Evolutionary conservation across 2,797 vertebrate genomes (phyloP).

Genomic region (Enteromius treurensis): DNA sequence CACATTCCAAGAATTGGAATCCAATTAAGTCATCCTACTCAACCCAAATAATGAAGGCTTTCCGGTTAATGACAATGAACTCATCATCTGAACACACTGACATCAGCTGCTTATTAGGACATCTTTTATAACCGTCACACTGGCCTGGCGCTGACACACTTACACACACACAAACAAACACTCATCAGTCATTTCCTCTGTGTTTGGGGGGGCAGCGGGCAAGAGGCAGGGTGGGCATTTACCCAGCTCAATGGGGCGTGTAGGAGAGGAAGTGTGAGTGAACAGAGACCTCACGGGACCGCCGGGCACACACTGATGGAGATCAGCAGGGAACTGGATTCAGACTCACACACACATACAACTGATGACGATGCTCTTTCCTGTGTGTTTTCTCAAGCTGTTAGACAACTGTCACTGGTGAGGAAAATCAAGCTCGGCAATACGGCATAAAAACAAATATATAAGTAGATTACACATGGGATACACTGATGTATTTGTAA

Average conservation of each 20-base stretch:
- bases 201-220: conserved; percentile 22
- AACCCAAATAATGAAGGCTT: background rate
- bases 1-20: background rate
- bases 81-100: conserved; percentile 19
- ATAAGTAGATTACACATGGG: background rate
- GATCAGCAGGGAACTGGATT: conserved; percentile 39
- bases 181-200: conserved; percentile 45
- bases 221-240: conserved; percentile 51
- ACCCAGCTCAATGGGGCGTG: conserved; percentile 53
- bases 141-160: conserved; percentile 29
- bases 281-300: conserved; percentile 29
- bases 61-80: conserved; percentile 21
- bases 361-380: conserved; percentile 17
- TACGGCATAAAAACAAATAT: background rate
- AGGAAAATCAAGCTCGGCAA: conserved; percentile 12
- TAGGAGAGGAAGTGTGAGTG: conserved; percentile 33
- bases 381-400: conserved; percentile 28
- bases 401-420: background rate
- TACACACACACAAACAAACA: conserved; percentile 52
- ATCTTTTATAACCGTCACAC: conserved; percentile 30
- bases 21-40: conserved; percentile 4
- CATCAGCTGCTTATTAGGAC: conserved; percentile 30
- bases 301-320: conserved; percentile 26
- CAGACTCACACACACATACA: conserved; percentile 11
- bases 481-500: background rate